Conservation (phyloP, 2,888 invertebrate species). For the Rhogogaster chlorosoma region DNA sequence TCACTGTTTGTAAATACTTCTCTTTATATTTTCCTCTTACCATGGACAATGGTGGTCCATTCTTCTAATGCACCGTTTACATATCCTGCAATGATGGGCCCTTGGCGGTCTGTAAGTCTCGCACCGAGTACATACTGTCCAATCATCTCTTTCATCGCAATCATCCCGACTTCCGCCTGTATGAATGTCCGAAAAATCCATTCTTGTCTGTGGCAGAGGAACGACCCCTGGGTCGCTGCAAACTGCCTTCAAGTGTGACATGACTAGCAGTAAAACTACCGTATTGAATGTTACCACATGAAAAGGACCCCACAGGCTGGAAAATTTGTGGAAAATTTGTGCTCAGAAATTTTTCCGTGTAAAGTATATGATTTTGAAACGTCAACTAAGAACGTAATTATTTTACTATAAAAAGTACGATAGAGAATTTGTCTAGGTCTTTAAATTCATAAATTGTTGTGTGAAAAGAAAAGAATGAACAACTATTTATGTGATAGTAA, state of each 20-base stretch:
- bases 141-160: slow-evolving; percentile 81
- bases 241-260: slow-evolving; percentile 91
- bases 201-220: slow-evolving; percentile 85
- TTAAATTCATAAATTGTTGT: background rate
- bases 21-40: slow-evolving; percentile 69
- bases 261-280: slow-evolving; percentile 85
- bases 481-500: background rate
- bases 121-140: slow-evolving; percentile 91
- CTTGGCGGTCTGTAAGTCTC: slow-evolving; percentile 91
- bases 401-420: background rate
- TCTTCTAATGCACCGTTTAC: slow-evolving; percentile 88
- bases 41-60: slow-evolving; percentile 95
- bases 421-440: background rate
- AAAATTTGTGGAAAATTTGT: slow-evolving; percentile 62
- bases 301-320: slow-evolving; percentile 90
- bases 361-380: background rate
- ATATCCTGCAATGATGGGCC: slow-evolving; percentile 94
- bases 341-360: slow-evolving; percentile 34
- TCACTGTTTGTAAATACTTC: background rate
- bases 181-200: slow-evolving; percentile 91
- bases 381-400: background rate
- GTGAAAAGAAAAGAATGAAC: background rate
- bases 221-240: slow-evolving; percentile 94
- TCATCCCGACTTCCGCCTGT: slow-evolving; percentile 80
- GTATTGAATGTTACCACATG: slow-evolving; percentile 90